Percentiles rank a stretch among this genome's conserved stretches.
Evolutionary conservation across 2,888 invertebrate genomes (phyloP).

Genomic region (Dorcus hopei): DNA sequence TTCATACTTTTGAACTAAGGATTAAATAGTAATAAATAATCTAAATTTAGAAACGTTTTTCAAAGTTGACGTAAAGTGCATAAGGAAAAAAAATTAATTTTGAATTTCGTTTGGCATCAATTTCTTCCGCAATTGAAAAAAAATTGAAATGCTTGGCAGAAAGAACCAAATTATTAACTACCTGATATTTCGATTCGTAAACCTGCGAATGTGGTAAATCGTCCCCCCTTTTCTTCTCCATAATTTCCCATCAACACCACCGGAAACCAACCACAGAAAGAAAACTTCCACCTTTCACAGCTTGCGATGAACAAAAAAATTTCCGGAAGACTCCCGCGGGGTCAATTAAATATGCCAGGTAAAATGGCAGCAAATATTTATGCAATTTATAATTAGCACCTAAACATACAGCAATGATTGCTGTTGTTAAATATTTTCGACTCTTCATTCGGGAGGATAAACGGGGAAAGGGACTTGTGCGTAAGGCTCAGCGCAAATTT

Average conservation of each 20-base stretch:
- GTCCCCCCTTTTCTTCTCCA: conserved; percentile 3
- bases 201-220: conserved; percentile 25
- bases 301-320: background rate
- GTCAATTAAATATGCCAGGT: too few relatives aligned
- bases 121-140: background rate
- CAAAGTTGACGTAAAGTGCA: too few relatives aligned
- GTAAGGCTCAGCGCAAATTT: background rate
- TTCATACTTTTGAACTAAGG: too few relatives aligned
- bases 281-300: background rate
- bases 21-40: too few relatives aligned
- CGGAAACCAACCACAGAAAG: background rate
- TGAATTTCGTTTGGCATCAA: too few relatives aligned
- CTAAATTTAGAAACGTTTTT: too few relatives aligned
- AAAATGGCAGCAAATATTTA: too few relatives aligned
- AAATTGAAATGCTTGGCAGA: background rate
- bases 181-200: conserved; percentile 30
- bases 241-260: background rate
- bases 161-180: background rate
- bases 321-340: background rate
- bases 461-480: background rate
- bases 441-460: too few relatives aligned
- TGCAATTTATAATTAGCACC: too few relatives aligned
- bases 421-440: too few relatives aligned
- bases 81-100: too few relatives aligned
- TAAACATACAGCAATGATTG: too few relatives aligned